These are phyloP conservation scores for Grammomys dolichurus DNA, from an alignment of 2,113 vertebrate species.

Conservation along the genomic window DNA sequence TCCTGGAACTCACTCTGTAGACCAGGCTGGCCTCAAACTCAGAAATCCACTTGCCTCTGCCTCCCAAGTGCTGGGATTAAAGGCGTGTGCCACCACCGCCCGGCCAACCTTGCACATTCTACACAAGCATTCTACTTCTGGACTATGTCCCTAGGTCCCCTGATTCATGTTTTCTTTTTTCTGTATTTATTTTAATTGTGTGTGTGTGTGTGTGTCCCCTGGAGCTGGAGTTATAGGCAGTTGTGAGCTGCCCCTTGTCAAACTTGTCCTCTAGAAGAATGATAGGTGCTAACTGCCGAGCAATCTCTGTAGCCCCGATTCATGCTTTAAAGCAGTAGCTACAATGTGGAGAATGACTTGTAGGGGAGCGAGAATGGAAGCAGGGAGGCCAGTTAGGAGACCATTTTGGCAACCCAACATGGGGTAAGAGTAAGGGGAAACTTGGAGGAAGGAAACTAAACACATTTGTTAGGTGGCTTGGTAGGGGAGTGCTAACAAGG, in stretches of 20 bases:
- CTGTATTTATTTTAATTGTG: background rate
- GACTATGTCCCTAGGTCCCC: background rate
- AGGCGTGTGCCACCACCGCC: no score
- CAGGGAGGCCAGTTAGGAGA: background rate
- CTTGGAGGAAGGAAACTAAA: background rate
- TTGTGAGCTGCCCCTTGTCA: background rate
- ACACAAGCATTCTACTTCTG: background rate
- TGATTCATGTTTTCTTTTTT: background rate
- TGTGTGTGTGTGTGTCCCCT: background rate
- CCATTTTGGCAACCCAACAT: background rate
- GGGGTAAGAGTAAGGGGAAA: background rate
- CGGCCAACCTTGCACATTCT: background rate
- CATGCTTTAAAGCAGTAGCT: background rate
- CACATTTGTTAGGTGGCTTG: background rate
- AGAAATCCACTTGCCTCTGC: no score
- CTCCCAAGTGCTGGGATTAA: no score
- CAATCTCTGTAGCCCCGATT: background rate
- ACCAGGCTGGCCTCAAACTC: no score
- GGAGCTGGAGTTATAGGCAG: background rate
- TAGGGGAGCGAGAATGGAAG: conserved; percentile 16
- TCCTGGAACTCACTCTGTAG: no score
- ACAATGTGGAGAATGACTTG: background rate
- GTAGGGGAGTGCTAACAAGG: background rate
- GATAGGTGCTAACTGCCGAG: background rate
- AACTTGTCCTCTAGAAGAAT: background rate